Evolutionary conservation across 2,113 vertebrate genomes (phyloP).

Genomic region (Coptodon rendalli): DNA sequence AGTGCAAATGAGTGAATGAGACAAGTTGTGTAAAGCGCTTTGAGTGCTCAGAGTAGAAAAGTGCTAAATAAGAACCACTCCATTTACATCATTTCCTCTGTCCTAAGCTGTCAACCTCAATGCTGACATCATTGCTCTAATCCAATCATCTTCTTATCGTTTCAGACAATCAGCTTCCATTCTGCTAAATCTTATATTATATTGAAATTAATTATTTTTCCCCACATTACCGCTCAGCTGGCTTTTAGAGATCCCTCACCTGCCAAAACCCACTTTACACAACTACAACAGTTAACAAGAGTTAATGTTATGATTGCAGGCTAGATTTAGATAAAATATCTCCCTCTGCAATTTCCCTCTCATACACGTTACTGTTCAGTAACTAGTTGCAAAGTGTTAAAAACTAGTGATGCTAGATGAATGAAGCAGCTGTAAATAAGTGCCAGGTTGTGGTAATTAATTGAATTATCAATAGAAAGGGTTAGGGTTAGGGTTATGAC

Average conservation of each 20-base stretch:
- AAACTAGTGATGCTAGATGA: neutral
- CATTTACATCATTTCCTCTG: neutral
- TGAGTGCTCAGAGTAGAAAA: neutral
- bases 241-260: neutral
- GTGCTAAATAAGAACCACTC: neutral
- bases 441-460: neutral
- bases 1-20: neutral
- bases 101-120: neutral
- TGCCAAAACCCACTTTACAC: neutral
- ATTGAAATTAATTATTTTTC: neutral
- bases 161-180: neutral
- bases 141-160: neutral
- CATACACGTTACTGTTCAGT: neutral
- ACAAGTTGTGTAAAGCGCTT: neutral
- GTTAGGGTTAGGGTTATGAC: too few relatives aligned
- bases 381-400: neutral
- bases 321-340: neutral
- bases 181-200: neutral
- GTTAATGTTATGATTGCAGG: neutral
- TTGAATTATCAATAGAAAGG: neutral
- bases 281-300: neutral
- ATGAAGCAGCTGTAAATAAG: neutral
- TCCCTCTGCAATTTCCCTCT: neutral
- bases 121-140: neutral
- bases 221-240: fast-evolving